phyloP scores from a whole-genome alignment of 2,888 invertebrate species.

The Drosophila gaucha region DNA sequence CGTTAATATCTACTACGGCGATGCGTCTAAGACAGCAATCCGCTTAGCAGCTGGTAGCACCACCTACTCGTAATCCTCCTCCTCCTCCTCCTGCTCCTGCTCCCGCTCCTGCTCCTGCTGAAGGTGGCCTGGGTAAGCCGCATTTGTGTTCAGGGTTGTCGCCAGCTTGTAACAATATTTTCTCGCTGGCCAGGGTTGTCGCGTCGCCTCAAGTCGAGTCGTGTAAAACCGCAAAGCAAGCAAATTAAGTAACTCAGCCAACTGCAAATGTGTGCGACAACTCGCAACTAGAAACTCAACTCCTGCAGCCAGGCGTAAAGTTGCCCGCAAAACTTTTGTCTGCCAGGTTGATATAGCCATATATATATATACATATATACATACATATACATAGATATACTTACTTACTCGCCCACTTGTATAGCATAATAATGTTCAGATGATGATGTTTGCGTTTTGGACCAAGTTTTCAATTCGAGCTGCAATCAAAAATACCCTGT shows the following conservation, averaged over 20 bases:
- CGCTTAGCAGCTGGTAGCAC: conserved; percentile 32
- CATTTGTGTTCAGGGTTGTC: conserved; percentile 44
- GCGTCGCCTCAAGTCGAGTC: background rate
- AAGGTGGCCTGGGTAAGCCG: conserved; percentile 22
- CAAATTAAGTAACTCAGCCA: conserved; percentile 67
- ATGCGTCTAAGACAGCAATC: conserved; percentile 46
- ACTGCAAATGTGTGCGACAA: conserved; percentile 23
- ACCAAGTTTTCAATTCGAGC: conserved; percentile 27
- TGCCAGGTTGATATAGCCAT: conserved; percentile 29
- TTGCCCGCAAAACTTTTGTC: conserved; percentile 53
- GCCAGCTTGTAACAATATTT: conserved; percentile 31
- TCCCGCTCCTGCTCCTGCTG: background rate
- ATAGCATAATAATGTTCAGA: conserved; percentile 49
- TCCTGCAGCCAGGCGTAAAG: conserved; percentile 36
- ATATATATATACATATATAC: conserved; percentile 8
- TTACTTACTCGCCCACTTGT: conserved; percentile 17
- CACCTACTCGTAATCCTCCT: background rate
- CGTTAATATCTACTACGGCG: conserved; percentile 24
- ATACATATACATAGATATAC: no score
- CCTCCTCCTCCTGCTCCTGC: background rate
- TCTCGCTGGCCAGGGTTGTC: conserved; percentile 16
- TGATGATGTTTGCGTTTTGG: conserved; percentile 63
- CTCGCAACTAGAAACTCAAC: conserved; percentile 19
- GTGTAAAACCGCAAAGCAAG: conserved; percentile 51
- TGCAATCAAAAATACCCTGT: conserved; percentile 43